These are phyloP conservation scores for Drosophila formosana DNA, from an alignment of 2,888 invertebrate species.

Conservation along the genomic window DNA sequence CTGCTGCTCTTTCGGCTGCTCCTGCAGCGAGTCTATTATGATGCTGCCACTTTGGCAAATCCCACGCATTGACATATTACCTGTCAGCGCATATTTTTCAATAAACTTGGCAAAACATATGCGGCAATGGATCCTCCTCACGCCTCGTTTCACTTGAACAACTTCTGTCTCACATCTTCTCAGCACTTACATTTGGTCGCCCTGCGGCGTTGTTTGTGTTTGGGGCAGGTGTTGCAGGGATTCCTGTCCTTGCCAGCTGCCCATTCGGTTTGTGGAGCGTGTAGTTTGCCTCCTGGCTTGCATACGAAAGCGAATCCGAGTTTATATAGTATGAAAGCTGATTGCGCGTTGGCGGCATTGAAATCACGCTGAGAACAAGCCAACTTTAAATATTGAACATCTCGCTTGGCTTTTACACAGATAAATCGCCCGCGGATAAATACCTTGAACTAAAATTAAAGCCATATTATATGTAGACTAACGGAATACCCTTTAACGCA, in stretches of 20 bases:
- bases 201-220: slow-evolving; percentile 22
- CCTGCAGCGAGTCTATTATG: slow-evolving; percentile 63
- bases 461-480: background rate
- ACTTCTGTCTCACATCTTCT: slow-evolving; percentile 32
- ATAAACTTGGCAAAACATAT: slow-evolving; percentile 80
- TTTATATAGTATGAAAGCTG: slow-evolving; percentile 11
- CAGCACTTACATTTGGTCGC: background rate
- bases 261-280: slow-evolving; percentile 24
- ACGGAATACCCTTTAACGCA: background rate
- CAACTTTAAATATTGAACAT: slow-evolving; percentile 28
- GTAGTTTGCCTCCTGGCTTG: slow-evolving; percentile 36
- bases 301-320: slow-evolving; percentile 6
- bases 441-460: slow-evolving; percentile 16
- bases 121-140: slow-evolving; percentile 32
- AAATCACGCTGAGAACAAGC: slow-evolving; percentile 23
- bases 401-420: slow-evolving; percentile 4
- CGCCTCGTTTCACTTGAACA: slow-evolving; percentile 17
- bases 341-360: slow-evolving; percentile 22
- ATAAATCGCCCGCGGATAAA: background rate
- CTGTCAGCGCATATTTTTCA: slow-evolving; percentile 81
- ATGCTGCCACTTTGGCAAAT: slow-evolving; percentile 70
- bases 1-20: slow-evolving; percentile 13
- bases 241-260: slow-evolving; percentile 20
- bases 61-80: slow-evolving; percentile 81
- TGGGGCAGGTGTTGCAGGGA: slow-evolving; percentile 30